A percentile compares a stretch with the other conserved stretches of the same genome.
Evolutionary conservation across 2,113 vertebrate genomes (phyloP).

Genomic region (Callospermophilus lateralis): DNA sequence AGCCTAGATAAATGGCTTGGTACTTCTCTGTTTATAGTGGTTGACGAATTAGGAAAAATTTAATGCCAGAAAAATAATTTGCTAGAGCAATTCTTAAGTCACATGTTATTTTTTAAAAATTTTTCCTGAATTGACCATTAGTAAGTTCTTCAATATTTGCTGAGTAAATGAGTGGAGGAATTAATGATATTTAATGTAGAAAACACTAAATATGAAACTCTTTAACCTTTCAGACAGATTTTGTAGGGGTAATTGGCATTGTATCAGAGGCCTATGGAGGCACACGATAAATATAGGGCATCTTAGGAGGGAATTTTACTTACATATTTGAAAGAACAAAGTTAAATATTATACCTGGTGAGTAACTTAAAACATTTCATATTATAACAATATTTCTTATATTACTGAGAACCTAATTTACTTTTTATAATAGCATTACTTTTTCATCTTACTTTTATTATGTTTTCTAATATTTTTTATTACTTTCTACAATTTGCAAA

Average conservation of each 20-base stretch:
- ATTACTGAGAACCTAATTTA: background rate
- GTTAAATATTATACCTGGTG: background rate
- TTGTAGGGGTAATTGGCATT: background rate
- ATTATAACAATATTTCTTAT: background rate
- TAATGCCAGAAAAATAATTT: background rate
- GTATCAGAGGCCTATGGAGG: background rate
- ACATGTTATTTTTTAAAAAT: background rate
- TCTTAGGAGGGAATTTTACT: slow-evolving; percentile 8
- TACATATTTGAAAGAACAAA: background rate
- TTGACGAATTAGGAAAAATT: background rate
- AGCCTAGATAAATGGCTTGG: background rate
- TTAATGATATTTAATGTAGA: background rate
- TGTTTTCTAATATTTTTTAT: background rate
- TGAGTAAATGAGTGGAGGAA: background rate
- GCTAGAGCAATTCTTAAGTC: background rate
- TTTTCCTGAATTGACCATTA: background rate
- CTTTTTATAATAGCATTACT: background rate
- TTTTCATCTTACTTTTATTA: slow-evolving; percentile 10
- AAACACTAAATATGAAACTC: background rate
- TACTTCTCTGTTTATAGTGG: background rate
- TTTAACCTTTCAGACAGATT: background rate
- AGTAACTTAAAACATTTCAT: slow-evolving; percentile 16
- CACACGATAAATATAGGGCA: background rate
- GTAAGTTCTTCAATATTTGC: slow-evolving; percentile 22
- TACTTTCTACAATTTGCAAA: background rate